Evolutionary conservation across 2,797 vertebrate species (phyloP), one percentile per base, ranked within the genome.

Genomic region (Cyprinella venusta): DNA sequence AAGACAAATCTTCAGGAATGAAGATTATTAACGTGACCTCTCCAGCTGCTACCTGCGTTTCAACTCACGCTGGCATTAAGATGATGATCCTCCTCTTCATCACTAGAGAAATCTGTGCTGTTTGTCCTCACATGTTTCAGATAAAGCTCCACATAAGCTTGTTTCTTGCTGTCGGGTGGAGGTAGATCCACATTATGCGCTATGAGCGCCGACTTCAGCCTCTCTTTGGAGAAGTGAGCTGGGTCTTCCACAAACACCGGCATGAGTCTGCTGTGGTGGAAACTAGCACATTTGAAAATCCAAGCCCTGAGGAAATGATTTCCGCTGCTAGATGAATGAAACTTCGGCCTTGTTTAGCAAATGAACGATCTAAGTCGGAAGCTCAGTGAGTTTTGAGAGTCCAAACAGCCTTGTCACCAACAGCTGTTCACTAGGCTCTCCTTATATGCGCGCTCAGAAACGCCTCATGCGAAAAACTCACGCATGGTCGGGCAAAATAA

Each of bases 101-200:
- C 95, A 86, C 94, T 96, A 5, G 95, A 96, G 82, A 96, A 96
- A 74, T 92, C 93, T 50, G 87, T 88, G 0, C 82, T 82, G n/a
- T 85, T 86, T 85, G 86, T 89, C 52, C 82, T 68, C 18, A 95
- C 84, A 75, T 94, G 91, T 87, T 90, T 93, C 61, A 90, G 38
- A 89, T 95, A 90, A 81, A 94, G 85, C 81, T 91, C 88, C 85
- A 95, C 83, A 64, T 94, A 94, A 26, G 90, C 88, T 15, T 88
- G 87, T 86, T 95, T 95, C n/a, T 56, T 92, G 85, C 92, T 94
- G 8, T 85, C 91, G 6, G 85, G 82, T 9, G 89, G 87, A 5
- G 95, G 94, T 84, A 95, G 86, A n/a, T 85, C 84, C 18, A 95
- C 91, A 70, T 90, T 93, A 86, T 94, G 93, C 7, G 93, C 91